These are phyloP conservation scores for Myotis daubentonii DNA, from an alignment of 2,797 vertebrate species.

Conservation along the genomic window DNA sequence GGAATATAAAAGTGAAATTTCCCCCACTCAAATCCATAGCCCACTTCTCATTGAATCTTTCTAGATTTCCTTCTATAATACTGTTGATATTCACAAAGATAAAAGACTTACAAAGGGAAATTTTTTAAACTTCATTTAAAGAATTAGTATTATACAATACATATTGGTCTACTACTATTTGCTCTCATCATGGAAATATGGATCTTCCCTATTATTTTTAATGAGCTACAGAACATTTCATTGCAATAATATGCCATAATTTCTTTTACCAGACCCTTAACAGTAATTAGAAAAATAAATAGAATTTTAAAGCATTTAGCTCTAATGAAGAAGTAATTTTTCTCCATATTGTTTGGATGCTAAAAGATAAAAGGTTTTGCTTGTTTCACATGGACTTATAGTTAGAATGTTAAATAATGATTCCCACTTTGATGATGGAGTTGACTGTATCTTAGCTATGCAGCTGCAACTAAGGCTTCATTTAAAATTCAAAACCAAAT, in stretches of 20 bases:
- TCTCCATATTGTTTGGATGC: background rate
- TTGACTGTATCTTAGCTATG: background rate
- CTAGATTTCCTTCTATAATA: constrained; percentile 4
- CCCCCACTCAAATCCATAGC: background rate
- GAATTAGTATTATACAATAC: background rate
- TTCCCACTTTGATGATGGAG: background rate
- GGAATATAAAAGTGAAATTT: background rate
- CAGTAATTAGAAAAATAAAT: background rate
- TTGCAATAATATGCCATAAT: background rate
- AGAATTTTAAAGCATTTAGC: background rate
- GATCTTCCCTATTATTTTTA: constrained; percentile 45
- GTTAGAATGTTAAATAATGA: background rate
- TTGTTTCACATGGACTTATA: background rate
- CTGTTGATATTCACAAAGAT: background rate
- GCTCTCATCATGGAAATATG: constrained; percentile 19
- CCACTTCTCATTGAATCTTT: background rate
- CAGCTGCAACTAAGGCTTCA: background rate
- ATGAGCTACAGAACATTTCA: constrained; percentile 7
- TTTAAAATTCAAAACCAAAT: constrained; percentile 4
- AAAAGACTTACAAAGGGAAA: background rate
- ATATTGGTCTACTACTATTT: background rate
- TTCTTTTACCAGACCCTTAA: background rate
- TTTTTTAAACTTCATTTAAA: constrained; percentile 53
- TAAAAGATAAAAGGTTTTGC: background rate
- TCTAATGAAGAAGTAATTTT: background rate